Percentiles rank a stretch among this genome's conserved stretches.
phyloP scores from a whole-genome alignment of 2,113 vertebrate genomes.

The Sinocyclocheilus grahami region DNA sequence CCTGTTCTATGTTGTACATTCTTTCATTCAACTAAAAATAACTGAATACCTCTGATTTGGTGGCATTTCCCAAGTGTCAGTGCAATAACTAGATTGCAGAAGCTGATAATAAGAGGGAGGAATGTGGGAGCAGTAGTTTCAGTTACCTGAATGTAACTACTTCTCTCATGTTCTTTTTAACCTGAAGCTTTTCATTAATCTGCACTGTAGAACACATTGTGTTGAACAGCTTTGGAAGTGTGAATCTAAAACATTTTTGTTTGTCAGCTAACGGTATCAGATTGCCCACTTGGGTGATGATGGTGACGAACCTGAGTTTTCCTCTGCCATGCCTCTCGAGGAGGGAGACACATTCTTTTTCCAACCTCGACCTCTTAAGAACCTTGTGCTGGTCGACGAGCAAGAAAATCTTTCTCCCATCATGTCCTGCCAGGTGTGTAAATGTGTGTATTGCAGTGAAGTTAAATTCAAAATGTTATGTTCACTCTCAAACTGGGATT shows the following conservation, averaged over 20 bases:
- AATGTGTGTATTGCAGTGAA: background rate
- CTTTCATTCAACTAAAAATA: background rate
- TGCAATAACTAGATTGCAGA: too few species aligned
- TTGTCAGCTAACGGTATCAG: slow-evolving; percentile 87
- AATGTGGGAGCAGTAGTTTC: slow-evolving; percentile 6
- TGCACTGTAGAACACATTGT: background rate
- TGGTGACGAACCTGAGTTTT: slow-evolving; percentile 98
- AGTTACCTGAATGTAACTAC: background rate
- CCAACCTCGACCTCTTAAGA: slow-evolving; percentile 95
- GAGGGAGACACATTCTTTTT: slow-evolving; percentile 98
- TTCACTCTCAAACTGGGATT: background rate
- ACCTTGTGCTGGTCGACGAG: slow-evolving; percentile 94
- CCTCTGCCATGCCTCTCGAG: slow-evolving; percentile 97
- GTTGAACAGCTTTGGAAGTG: background rate
- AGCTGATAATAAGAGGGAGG: background rate
- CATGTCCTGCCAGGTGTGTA: slow-evolving; percentile 89
- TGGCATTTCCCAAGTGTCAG: background rate
- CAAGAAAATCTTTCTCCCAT: slow-evolving; percentile 96
- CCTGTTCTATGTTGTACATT: background rate
- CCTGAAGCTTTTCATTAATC: background rate
- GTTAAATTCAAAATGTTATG: background rate
- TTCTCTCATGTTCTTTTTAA: background rate
- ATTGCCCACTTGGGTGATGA: slow-evolving; percentile 97
- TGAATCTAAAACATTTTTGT: background rate
- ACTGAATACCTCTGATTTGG: background rate